Evolutionary conservation across 2,797 vertebrate genomes (phyloP), one percentile per base, ranked within the genome.

Genomic region (Emydoidea blandingii): DNA sequence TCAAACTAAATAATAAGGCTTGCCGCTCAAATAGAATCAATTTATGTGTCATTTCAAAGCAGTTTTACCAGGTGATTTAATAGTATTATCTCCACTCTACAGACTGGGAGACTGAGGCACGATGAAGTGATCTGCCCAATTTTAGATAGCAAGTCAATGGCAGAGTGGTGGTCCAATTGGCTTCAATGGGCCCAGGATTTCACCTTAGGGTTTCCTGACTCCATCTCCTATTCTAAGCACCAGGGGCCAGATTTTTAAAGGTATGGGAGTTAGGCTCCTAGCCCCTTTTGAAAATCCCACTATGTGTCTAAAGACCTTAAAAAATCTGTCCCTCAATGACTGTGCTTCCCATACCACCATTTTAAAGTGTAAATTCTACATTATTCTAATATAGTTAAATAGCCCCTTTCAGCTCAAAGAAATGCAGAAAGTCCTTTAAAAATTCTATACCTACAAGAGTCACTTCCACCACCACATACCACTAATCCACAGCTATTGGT

Each of bases 211-310:
- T 87, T 6, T 62, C 68, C 82, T 92, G 87, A 68, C 89, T 86
- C 29, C 82, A 37, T 86, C 47, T 90, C 44, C 18, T 65, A 12
- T 72, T 90, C 52, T 27, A 18, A 82, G 1, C 76, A 78, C 7
- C 47, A 54, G 87, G 72, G 31, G 81, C 56, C 3, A 79, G 12
- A 37, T 88, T 88, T 93, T 89, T 94, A 87, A 88, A 93, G 8
- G 10, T 19, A 41, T 23, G 83, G 12, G 41, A 54, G 29, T 18
- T 49, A 29, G 47, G 74, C 44, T 12, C 8, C 95, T 93, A 62
- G 19, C 87, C 90, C 54, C 4, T 18, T 94, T 56, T 83, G 56
- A 88, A 94, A 93, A 84, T 62, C 34, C 5, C 27, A 50, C 56
- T 65, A 79, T 83, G 16, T 41, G 27, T 34, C 49, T 49, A 49